phyloP scores from a whole-genome alignment of 1,140 invertebrate genomes.

The Andrena cerasifolii region DNA sequence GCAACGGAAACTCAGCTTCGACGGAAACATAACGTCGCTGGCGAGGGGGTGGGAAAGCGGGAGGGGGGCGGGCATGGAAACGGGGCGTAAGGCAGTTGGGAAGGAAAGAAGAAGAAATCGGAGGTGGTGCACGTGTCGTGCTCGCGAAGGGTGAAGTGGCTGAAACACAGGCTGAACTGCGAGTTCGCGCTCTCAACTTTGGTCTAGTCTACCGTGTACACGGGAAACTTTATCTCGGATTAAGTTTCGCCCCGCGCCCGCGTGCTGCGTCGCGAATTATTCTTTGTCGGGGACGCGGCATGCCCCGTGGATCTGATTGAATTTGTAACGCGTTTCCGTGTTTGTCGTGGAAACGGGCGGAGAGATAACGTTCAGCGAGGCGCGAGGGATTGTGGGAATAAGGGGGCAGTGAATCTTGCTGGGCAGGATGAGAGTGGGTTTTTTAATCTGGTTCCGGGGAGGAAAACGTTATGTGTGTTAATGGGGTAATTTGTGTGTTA shows the following conservation, averaged over 20 bases:
- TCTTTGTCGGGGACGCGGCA: conserved; percentile 1
- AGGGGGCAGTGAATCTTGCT: no score
- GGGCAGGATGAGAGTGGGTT: no score
- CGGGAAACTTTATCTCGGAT: conserved; percentile 41
- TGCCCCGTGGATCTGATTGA: neutral
- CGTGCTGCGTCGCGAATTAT: conserved; percentile 23
- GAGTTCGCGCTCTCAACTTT: conserved; percentile 51
- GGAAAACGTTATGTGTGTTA: no score
- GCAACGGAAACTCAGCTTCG: conserved; percentile 64
- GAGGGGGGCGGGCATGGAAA: conserved; percentile 48
- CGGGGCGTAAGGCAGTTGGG: conserved; percentile 55
- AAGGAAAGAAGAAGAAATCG: conserved; percentile 58
- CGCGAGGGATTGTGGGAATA: no score
- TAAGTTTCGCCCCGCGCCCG: conserved; percentile 29
- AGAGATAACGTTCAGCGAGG: no score
- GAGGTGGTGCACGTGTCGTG: conserved; percentile 52
- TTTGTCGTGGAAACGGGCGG: neutral
- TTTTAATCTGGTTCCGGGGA: no score
- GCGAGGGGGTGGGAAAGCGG: conserved; percentile 33
- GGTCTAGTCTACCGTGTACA: conserved; percentile 10
- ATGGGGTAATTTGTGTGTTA: no score
- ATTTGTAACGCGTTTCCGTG: neutral
- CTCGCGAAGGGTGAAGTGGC: conserved; percentile 39
- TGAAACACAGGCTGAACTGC: conserved; percentile 37
- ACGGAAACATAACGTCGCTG: conserved; percentile 67